Evolutionary conservation across 2,888 invertebrate species (phyloP).

Genomic region (Hoplodrina ambigua): DNA sequence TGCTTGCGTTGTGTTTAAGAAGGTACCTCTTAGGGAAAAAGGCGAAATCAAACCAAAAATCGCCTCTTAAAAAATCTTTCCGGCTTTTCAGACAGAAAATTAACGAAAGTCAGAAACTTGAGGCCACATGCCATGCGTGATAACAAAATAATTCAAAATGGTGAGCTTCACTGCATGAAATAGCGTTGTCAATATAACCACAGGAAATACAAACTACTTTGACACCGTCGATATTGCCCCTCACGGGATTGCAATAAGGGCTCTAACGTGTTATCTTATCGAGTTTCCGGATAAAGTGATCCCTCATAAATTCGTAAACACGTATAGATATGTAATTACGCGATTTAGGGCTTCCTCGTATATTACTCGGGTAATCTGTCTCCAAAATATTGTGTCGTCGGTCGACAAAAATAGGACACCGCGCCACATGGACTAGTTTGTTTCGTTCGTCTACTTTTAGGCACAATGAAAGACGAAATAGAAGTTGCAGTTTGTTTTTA

Average conservation of each 20-base stretch:
- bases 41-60: background rate
- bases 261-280: constrained; percentile 42
- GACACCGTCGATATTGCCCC: background rate
- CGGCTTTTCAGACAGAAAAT: background rate
- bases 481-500: constrained; percentile 10
- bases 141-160: constrained; percentile 20
- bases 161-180: constrained; percentile 13
- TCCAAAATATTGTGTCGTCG: constrained; percentile 29
- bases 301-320: constrained; percentile 46
- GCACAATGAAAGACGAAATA: constrained; percentile 36
- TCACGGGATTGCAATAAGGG: constrained; percentile 2
- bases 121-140: background rate
- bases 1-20: background rate
- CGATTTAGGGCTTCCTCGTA: constrained; percentile 31
- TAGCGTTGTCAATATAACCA: background rate
- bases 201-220: background rate
- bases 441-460: constrained; percentile 17
- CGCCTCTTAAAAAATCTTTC: background rate
- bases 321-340: constrained; percentile 38
- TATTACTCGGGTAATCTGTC: constrained; percentile 50
- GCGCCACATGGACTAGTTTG: constrained; percentile 30
- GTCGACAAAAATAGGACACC: constrained; percentile 42
- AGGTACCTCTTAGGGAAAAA: background rate
- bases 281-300: constrained; percentile 21
- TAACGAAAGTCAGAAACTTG: background rate